phyloP scores from a whole-genome alignment of 92 coral and sea anemone genomes.

The Siderastrea radians region DNA sequence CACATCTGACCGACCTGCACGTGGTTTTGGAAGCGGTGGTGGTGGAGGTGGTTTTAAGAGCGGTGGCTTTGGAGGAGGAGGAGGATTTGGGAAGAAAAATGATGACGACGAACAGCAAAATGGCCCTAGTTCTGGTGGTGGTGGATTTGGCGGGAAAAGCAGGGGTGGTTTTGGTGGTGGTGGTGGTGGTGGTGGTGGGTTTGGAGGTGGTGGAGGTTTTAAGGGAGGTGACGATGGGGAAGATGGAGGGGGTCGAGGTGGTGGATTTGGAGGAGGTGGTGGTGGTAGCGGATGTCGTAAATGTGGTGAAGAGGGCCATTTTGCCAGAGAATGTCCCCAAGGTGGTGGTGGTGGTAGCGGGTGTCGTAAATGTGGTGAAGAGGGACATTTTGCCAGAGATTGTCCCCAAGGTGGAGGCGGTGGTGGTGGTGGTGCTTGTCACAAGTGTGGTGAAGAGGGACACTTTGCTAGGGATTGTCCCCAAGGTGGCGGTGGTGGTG shows the following conservation, averaged over 20 bases:
- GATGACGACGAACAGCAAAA: conserved; percentile 26
- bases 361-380: conserved; percentile 73
- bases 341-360: conserved; percentile 68
- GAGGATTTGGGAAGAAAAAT: conserved; percentile 35
- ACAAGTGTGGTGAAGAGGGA: conserved; percentile 75
- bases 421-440: conserved; percentile 62
- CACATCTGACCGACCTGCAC: conserved; percentile 21
- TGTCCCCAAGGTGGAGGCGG: conserved; percentile 65
- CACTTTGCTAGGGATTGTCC: conserved; percentile 78
- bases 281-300: conserved; percentile 55
- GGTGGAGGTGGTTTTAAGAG: conserved; percentile 38
- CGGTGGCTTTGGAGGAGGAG: conserved; percentile 33
- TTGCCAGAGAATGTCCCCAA: conserved; percentile 77
- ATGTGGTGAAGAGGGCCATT: conserved; percentile 79
- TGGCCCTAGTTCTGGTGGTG: conserved; percentile 63
- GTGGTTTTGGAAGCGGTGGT: conserved; percentile 58
- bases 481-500: conserved; percentile 33
- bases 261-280: conserved; percentile 58
- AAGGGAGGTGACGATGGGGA: conserved; percentile 66
- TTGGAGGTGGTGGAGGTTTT: conserved; percentile 55
- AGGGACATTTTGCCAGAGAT: conserved; percentile 80
- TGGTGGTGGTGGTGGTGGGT: conserved; percentile 53
- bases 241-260: conserved; percentile 57
- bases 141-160: conserved; percentile 48
- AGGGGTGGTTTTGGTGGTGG: conserved; percentile 54